Evolutionary conservation across 2,113 vertebrate genomes (phyloP).

Genomic region (Puffinus mauretanicus): DNA sequence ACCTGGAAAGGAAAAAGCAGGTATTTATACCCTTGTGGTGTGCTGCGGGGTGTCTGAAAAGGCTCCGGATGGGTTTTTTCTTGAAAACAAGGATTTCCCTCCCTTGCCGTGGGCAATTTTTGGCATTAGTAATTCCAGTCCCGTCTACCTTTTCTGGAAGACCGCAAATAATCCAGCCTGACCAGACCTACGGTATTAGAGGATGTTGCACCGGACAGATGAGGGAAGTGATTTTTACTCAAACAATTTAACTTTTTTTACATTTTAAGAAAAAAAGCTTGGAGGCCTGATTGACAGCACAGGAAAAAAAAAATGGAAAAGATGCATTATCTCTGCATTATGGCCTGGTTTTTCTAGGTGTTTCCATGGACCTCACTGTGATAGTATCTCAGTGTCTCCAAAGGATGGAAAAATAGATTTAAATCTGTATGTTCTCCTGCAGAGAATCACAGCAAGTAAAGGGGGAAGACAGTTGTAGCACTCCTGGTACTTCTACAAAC

Average conservation of each 20-base stretch:
- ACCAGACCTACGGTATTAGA: background rate
- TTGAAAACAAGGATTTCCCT: background rate
- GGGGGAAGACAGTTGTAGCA: background rate
- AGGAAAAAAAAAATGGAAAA: background rate
- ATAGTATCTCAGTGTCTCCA: background rate
- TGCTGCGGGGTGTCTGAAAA: background rate
- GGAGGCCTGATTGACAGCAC: background rate
- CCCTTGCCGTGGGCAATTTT: background rate
- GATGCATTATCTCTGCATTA: background rate
- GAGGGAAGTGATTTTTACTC: background rate
- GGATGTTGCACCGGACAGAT: background rate
- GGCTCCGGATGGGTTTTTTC: background rate
- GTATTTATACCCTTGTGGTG: conserved; percentile 29
- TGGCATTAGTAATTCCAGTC: background rate
- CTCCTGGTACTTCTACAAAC: background rate
- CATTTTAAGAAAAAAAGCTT: background rate
- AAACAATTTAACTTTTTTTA: background rate
- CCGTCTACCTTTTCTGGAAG: background rate
- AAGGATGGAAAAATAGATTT: background rate
- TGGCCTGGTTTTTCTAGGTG: background rate
- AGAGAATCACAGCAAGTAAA: background rate
- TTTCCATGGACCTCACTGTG: background rate
- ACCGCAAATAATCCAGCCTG: background rate
- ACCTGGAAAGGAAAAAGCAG: conserved; percentile 25
- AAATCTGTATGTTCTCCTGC: background rate